Conservation (phyloP, 35 echinoderm and acorn worm species). For the Lytechinus pictus region DNA sequence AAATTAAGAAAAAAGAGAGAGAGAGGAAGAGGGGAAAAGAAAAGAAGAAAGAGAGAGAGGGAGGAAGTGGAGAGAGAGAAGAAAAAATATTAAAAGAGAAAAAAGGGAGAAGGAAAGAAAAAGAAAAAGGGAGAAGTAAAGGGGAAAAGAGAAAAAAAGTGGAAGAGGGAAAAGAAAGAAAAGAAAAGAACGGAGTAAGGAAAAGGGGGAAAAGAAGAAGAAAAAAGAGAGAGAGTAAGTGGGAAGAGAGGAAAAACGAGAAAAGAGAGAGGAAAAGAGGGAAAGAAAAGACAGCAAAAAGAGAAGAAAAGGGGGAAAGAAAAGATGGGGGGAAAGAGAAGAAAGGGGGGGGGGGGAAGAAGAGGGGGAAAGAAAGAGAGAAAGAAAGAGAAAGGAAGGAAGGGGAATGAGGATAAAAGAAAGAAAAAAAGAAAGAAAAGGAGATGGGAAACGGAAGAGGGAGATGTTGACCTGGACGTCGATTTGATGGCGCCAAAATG, state of each 20-base stretch:
- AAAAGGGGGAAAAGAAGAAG: neutral
- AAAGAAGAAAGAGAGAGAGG: neutral
- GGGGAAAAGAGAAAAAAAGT: neutral
- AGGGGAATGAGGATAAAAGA: too few relatives aligned
- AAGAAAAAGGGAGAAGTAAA: too few relatives aligned
- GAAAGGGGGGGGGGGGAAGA: too few relatives aligned
- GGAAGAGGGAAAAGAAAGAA: neutral
- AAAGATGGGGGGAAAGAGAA: too few relatives aligned
- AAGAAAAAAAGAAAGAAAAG: too few relatives aligned
- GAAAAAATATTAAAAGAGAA: neutral
- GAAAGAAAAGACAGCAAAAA: neutral
- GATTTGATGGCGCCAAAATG: too few relatives aligned
- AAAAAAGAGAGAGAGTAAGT: neutral
- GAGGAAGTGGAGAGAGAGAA: neutral
- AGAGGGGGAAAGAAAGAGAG: too few relatives aligned
- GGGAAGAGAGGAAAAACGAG: neutral
- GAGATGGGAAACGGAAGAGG: too few relatives aligned
- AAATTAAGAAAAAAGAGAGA: neutral
- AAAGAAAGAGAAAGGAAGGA: too few relatives aligned
- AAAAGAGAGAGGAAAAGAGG: neutral
- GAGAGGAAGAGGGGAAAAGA: neutral
- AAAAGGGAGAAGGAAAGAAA: neutral
- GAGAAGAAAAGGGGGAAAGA: neutral
- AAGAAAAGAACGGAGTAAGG: neutral
- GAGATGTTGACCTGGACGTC: too few relatives aligned